phyloP scores from a whole-genome alignment of 2,888 invertebrate species.

The Leptinotarsa rubiginosa region DNA sequence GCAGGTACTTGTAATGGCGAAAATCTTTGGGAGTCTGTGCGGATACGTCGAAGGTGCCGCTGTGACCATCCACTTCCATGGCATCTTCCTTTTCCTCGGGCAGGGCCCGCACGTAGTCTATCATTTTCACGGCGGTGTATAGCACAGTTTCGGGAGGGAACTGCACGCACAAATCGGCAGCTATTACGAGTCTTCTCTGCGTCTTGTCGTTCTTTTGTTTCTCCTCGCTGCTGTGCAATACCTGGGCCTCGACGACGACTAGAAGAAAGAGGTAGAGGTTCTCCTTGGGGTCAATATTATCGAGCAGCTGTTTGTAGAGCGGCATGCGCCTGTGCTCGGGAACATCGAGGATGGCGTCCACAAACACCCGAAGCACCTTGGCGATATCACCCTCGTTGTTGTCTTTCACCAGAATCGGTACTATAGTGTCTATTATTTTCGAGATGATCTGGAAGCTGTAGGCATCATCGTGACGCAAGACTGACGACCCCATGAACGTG shows the following conservation, averaged over 20 bases:
- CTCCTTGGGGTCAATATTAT: conserved; percentile 74
- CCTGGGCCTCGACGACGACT: conserved; percentile 78
- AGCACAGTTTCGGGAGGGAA: conserved; percentile 75
- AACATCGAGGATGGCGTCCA: conserved; percentile 90
- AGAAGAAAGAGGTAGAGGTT: conserved; percentile 80
- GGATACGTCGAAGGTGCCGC: conserved; percentile 70
- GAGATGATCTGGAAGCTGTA: conserved; percentile 95
- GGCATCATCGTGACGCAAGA: conserved; percentile 92
- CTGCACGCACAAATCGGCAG: conserved; percentile 74
- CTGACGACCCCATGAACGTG: conserved; percentile 96
- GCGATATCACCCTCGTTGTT: conserved; percentile 63
- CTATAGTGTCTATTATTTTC: conserved; percentile 88
- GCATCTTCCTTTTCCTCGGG: conserved; percentile 73
- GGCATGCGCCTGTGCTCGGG: conserved; percentile 91
- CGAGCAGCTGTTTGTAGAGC: conserved; percentile 83
- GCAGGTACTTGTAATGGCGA: conserved; percentile 85
- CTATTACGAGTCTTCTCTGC: conserved; percentile 74
- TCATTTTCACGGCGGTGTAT: conserved; percentile 75
- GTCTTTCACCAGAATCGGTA: conserved; percentile 78
- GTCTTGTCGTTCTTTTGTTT: conserved; percentile 46
- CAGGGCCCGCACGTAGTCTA: conserved; percentile 74
- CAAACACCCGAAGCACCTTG: conserved; percentile 87
- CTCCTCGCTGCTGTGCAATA: conserved; percentile 69
- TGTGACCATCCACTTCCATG: conserved; percentile 64
- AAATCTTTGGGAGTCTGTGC: conserved; percentile 79